Conservation (phyloP, 2,113 vertebrate species). For the Ammospiza nelsoni region DNA sequence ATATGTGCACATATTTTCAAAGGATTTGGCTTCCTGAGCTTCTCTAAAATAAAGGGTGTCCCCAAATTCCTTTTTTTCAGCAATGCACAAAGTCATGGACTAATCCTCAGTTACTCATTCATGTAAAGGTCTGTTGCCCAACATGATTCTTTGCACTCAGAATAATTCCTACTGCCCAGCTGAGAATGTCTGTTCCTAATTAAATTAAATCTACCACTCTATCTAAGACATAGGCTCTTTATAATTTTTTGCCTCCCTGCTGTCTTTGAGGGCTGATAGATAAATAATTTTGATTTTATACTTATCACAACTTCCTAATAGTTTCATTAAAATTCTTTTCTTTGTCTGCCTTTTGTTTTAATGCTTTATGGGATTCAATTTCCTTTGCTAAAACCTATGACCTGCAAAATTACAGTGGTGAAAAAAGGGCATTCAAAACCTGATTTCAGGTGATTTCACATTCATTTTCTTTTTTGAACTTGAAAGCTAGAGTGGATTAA, state of each 20-base stretch:
- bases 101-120: background rate
- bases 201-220: background rate
- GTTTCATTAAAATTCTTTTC: background rate
- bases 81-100: background rate
- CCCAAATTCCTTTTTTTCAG: background rate
- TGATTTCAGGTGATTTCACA: background rate
- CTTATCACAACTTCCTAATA: background rate
- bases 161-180: background rate
- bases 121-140: background rate
- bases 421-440: background rate
- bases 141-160: background rate
- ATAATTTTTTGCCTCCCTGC: background rate
- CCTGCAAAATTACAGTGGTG: background rate
- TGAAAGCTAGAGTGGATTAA: background rate
- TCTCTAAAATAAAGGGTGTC: background rate
- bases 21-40: background rate
- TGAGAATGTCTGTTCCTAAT: background rate
- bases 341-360: background rate
- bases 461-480: background rate
- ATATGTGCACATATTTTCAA: background rate
- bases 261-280: background rate
- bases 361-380: background rate
- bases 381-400: background rate
- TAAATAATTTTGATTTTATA: background rate
- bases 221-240: background rate